These are phyloP conservation scores for Harpegnathos saltator DNA, from an alignment of 1,140 invertebrate species.

Conservation along the genomic window DNA sequence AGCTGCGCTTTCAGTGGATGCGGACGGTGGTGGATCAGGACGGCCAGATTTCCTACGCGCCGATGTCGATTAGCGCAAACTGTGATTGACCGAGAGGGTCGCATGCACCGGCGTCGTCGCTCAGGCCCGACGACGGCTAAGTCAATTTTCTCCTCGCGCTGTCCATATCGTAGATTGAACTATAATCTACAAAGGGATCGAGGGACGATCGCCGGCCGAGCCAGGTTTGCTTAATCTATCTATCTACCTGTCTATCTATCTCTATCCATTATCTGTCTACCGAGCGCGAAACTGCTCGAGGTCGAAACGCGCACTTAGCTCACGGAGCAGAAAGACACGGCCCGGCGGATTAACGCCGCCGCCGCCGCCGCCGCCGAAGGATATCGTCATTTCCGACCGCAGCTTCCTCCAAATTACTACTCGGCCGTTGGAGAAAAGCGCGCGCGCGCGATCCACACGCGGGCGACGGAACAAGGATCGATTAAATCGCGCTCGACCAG, in stretches of 20 bases:
- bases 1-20: slow-evolving; percentile 9
- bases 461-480: neutral
- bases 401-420: neutral
- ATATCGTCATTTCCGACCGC: neutral
- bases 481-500: neutral
- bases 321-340: neutral
- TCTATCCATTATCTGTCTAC: no score
- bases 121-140: slow-evolving; percentile 47
- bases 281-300: no score
- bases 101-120: slow-evolving; percentile 37
- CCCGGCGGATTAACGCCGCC: slow-evolving; percentile 29
- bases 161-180: slow-evolving; percentile 25
- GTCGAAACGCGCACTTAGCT: no score
- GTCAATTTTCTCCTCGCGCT: slow-evolving; percentile 41
- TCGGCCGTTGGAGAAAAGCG: neutral
- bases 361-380: neutral
- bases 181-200: slow-evolving; percentile 46
- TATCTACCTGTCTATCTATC: no score
- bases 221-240: slow-evolving; percentile 12
- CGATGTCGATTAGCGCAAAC: slow-evolving; percentile 57
- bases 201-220: slow-evolving; percentile 11
- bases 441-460: neutral
- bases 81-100: slow-evolving; percentile 52
- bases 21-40: slow-evolving; percentile 5
- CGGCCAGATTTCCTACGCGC: slow-evolving; percentile 29